Base-by-base conservation (phyloP, 2,888 invertebrate genomes). In the Pandemis heparana region DNA sequence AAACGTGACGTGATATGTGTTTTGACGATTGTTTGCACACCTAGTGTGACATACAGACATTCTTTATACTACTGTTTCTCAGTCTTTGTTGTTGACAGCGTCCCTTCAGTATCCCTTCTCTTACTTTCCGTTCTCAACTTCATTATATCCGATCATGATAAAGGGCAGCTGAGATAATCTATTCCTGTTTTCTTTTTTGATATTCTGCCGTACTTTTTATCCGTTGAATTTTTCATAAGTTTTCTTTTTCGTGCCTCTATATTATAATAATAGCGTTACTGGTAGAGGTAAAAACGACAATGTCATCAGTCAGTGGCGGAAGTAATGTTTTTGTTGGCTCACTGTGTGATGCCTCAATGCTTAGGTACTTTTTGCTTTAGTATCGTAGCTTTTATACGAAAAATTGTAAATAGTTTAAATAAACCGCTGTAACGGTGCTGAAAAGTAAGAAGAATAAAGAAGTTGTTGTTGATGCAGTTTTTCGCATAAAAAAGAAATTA, bases 291-390 rank as follows among this genome's bases (percentile, higher is more conserved):
- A 74, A 67, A 74, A 69, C 64, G 59, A 51, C 60, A 74, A 59
- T 74, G 73, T 59, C 60, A 53, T 74, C 60, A 74, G 69, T 65
- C 60, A 46, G 64, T 48, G 72, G 69, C 73, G 73, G 73, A 63
- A 73, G 56, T 56, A 12, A 69, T 32, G 73, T 73, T 73, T 73
- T 73, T 68, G 32, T 69, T 51, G 48, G 23, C 18, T 39, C 10
- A 10, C 23, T 5, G 23, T 43, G 53, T 67, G 53, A 63, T 41
- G 68, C 59, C 59, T 69, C 68, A 48, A 48, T 73, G 39, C 39
- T 23, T 56, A 18, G 56, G 23, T 23, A n/a, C 41, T 56, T 63
- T 68, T 69, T 69, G 62, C 10, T 7, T 8, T 23, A 56, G 46
- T 59, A 16, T 60, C 12, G 3, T 56, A 12, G 12, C 5, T 56